Evolutionary conservation across 2,797 vertebrate species (phyloP).

Genomic region (Lophura swinhoii): DNA sequence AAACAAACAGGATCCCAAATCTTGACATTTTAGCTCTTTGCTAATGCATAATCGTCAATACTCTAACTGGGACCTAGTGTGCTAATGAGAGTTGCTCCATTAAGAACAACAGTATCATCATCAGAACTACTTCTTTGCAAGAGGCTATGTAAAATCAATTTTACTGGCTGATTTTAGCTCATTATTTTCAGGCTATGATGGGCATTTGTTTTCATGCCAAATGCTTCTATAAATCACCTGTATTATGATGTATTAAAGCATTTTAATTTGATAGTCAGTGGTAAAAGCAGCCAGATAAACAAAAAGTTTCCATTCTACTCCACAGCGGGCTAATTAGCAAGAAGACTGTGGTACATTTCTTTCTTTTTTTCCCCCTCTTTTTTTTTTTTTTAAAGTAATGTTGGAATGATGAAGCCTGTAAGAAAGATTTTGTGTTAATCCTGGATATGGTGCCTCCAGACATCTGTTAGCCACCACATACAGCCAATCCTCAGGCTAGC

Average conservation of each 20-base stretch:
- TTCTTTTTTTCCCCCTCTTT: too few species aligned
- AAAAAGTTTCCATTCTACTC: background rate
- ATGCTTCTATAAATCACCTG: conserved; percentile 9
- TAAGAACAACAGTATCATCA: background rate
- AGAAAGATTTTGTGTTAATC: background rate
- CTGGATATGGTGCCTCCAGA: background rate
- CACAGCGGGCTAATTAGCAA: background rate
- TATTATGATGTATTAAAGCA: background rate
- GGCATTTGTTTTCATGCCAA: background rate
- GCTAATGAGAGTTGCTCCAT: background rate
- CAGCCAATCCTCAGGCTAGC: background rate
- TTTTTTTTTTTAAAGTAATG: background rate
- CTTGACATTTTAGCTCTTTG: background rate
- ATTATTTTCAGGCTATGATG: background rate
- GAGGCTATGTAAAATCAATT: background rate
- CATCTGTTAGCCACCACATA: background rate
- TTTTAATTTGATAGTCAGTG: background rate
- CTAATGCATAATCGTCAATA: background rate
- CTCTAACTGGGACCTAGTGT: background rate
- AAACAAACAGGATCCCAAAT: conserved; percentile 33
- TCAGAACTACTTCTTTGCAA: background rate
- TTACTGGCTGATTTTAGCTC: conserved; percentile 6
- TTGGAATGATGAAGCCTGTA: background rate
- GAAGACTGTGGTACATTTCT: background rate
- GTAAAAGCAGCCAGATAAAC: background rate